These are phyloP conservation scores for Spodoptera frugiperda DNA, from an alignment of 1,140 invertebrate species.

Conservation along the genomic window DNA sequence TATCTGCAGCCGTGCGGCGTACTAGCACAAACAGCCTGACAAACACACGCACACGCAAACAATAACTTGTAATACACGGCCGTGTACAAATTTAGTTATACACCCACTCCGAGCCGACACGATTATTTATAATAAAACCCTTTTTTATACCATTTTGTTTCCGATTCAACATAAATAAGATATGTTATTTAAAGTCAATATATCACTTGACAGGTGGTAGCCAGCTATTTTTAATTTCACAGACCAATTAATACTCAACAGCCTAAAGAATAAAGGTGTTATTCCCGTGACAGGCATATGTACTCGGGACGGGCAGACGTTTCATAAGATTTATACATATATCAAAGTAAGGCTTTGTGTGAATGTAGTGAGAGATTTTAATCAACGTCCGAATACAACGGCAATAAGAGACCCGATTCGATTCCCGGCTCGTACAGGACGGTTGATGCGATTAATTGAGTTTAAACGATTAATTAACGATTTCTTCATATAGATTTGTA, in stretches of 20 bases:
- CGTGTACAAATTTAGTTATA: slow-evolving; percentile 82
- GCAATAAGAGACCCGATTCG: slow-evolving; percentile 66
- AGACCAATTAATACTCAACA: slow-evolving; percentile 60
- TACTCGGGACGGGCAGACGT: slow-evolving; percentile 67
- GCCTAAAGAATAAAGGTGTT: slow-evolving; percentile 50
- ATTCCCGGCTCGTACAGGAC: slow-evolving; percentile 63
- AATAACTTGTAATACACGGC: slow-evolving; percentile 77
- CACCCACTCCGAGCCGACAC: slow-evolving; percentile 72
- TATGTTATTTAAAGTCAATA: slow-evolving; percentile 86
- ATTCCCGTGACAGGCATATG: slow-evolving; percentile 50
- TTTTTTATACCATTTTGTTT: slow-evolving; percentile 83
- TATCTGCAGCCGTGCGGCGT: slow-evolving; percentile 64
- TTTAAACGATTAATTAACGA: slow-evolving; percentile 70
- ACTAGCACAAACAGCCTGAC: slow-evolving; percentile 9
- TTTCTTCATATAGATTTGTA: slow-evolving; percentile 40
- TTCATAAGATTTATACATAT: slow-evolving; percentile 84
- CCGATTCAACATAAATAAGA: slow-evolving; percentile 86
- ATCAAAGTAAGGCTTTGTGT: slow-evolving; percentile 83
- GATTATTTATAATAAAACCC: slow-evolving; percentile 82
- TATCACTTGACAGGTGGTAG: slow-evolving; percentile 86
- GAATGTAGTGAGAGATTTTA: slow-evolving; percentile 83
- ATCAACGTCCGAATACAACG: slow-evolving; percentile 76
- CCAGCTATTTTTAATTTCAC: slow-evolving; percentile 52
- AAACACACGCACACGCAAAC: slow-evolving; percentile 57
- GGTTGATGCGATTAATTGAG: slow-evolving; percentile 62